phyloP scores from a whole-genome alignment of 2,113 vertebrate species.

The Pangasianodon gigas region DNA sequence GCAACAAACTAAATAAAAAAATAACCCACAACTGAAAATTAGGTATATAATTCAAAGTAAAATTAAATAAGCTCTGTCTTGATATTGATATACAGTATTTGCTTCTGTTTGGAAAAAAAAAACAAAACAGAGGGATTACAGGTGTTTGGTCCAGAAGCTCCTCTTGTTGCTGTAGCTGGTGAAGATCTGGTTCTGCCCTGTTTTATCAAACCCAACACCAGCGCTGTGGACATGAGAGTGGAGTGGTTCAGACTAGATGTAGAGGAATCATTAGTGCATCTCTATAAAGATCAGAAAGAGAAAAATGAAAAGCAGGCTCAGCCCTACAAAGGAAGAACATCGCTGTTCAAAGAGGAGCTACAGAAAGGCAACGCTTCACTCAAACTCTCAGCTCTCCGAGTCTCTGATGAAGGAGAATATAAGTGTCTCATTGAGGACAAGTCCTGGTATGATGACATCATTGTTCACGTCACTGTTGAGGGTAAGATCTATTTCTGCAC shows the following conservation, averaged over 20 bases:
- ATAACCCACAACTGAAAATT: too few species aligned
- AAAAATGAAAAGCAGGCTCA: background rate
- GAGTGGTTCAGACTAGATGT: background rate
- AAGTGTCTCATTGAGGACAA: background rate
- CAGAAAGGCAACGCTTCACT: background rate
- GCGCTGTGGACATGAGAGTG: background rate
- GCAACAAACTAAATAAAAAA: too few species aligned
- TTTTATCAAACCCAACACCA: background rate
- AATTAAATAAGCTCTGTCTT: too few species aligned
- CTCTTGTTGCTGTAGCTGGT: background rate
- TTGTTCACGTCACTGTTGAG: background rate
- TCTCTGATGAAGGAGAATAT: conserved; percentile 4
- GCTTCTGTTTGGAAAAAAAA: background rate
- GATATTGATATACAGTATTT: background rate
- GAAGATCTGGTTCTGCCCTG: background rate
- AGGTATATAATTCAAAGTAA: too few species aligned
- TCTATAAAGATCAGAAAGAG: background rate
- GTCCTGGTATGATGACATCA: background rate
- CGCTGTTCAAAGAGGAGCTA: background rate
- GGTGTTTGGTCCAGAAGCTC: background rate
- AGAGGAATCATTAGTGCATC: background rate
- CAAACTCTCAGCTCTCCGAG: background rate
- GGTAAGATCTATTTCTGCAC: background rate
- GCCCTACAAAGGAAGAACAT: background rate
- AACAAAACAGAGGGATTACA: background rate